Evolutionary conservation across 2,888 invertebrate genomes (phyloP).

Genomic region (Thalpophila matura): DNA sequence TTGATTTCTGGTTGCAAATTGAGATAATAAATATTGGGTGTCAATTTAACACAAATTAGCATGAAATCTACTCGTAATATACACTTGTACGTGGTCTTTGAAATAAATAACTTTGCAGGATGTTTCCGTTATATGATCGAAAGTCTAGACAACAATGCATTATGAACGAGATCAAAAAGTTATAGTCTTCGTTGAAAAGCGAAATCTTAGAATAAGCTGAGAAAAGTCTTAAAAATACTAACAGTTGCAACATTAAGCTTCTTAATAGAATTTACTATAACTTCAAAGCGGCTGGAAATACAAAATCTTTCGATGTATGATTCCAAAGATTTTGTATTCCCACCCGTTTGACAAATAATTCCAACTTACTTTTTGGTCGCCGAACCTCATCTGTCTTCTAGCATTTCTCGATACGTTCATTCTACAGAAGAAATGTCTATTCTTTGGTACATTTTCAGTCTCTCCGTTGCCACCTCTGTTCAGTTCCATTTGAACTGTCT

Average conservation of each 20-base stretch:
- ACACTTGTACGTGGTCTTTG: background rate
- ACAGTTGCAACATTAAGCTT: background rate
- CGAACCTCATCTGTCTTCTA: slow-evolving; percentile 98
- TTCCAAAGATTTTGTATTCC: too few species aligned
- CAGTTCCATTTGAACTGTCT: slow-evolving; percentile 98
- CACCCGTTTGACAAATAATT: too few species aligned
- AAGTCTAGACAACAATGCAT: background rate
- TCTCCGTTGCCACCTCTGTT: slow-evolving; percentile 91
- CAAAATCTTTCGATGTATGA: too few species aligned
- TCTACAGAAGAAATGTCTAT: slow-evolving; percentile 97
- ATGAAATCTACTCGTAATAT: background rate
- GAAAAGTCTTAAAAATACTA: background rate
- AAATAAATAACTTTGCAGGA: background rate
- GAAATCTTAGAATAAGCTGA: background rate
- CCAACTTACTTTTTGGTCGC: slow-evolving; percentile 97
- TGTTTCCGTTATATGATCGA: slow-evolving; percentile 2
- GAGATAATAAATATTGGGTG: slow-evolving; percentile 36
- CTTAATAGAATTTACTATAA: background rate
- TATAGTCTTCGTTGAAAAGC: background rate
- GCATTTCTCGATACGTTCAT: slow-evolving; percentile 99
- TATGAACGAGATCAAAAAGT: too few species aligned
- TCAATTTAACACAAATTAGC: background rate
- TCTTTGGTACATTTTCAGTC: slow-evolving; percentile 91
- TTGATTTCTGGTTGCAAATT: slow-evolving; percentile 22
- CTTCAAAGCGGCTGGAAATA: background rate